phyloP scores from a whole-genome alignment of 2,888 invertebrate genomes.

The Drosophila koepferae region DNA sequence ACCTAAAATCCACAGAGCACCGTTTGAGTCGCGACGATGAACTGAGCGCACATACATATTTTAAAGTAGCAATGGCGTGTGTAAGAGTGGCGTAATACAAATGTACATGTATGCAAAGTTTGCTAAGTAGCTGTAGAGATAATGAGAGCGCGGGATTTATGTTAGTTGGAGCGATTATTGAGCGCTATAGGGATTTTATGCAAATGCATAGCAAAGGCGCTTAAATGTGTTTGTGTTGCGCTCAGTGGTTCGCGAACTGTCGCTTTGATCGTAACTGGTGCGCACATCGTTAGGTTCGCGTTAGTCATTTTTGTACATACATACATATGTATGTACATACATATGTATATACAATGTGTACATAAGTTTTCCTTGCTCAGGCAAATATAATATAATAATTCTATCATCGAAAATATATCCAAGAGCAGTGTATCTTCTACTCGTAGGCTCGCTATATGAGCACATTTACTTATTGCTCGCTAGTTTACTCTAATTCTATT shows the following conservation, averaged over 20 bases:
- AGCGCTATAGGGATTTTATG: neutral
- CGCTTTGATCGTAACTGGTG: neutral
- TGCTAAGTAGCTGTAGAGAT: neutral
- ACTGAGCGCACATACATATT: too few relatives aligned
- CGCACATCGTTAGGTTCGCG: neutral
- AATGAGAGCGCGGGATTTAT: neutral
- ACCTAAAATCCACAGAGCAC: too few relatives aligned
- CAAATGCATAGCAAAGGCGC: neutral
- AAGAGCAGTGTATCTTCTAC: neutral
- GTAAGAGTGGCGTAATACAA: neutral
- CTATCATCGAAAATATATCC: neutral
- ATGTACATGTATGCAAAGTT: too few relatives aligned
- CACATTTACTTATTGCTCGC: neutral
- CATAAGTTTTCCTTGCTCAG: too few relatives aligned
- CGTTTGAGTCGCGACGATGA: too few relatives aligned
- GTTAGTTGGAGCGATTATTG: constrained; percentile 4
- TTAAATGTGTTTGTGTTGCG: neutral
- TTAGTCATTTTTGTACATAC: neutral
- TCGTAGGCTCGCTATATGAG: neutral
- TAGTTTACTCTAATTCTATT: neutral
- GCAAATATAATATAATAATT: too few relatives aligned
- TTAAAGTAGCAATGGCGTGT: neutral
- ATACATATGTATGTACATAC: neutral
- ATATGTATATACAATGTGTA: neutral
- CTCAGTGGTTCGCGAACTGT: neutral